These are phyloP conservation scores for Acanthurus tractus DNA, from an alignment of 2,797 vertebrate genomes.

Conservation along the genomic window DNA sequence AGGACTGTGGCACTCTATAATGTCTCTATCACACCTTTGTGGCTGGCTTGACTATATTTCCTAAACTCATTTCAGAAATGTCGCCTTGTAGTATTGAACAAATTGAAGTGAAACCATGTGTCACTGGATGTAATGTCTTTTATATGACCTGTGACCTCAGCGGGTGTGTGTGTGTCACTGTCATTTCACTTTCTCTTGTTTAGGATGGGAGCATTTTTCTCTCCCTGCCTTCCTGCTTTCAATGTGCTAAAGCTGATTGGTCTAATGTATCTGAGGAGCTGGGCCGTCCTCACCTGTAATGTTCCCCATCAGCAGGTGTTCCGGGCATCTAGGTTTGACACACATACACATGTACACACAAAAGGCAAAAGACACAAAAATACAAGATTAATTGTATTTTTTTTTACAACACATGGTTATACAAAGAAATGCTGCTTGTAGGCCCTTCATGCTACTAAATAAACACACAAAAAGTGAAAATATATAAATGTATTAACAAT, in stretches of 20 bases:
- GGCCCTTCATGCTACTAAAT: too few relatives aligned
- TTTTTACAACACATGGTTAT: too few relatives aligned
- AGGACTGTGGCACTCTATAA: constrained; percentile 30
- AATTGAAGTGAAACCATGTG: constrained; percentile 59
- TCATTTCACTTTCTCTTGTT: constrained; percentile 34
- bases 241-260: constrained; percentile 96
- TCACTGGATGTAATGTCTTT: constrained; percentile 44
- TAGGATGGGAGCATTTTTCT: constrained; percentile 99
- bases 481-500: too few relatives aligned
- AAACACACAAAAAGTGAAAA: too few relatives aligned
- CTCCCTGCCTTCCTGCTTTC: constrained; percentile 95
- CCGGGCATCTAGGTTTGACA: constrained; percentile 92
- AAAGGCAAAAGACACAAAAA: too few relatives aligned
- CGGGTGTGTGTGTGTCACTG: constrained; percentile 31
- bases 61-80: constrained; percentile 64
- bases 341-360: constrained; percentile 10
- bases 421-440: too few relatives aligned
- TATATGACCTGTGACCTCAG: constrained; percentile 42
- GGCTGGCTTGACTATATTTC: constrained; percentile 36
- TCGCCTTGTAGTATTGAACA: constrained; percentile 53
- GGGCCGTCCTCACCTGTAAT: constrained; percentile 98
- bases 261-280: constrained; percentile 98
- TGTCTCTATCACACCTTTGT: constrained; percentile 49
- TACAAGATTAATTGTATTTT: too few relatives aligned
- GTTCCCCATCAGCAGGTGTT: constrained; percentile 98